phyloP scores from a whole-genome alignment of 2,888 invertebrate genomes.

The Tenthredo amoena region DNA sequence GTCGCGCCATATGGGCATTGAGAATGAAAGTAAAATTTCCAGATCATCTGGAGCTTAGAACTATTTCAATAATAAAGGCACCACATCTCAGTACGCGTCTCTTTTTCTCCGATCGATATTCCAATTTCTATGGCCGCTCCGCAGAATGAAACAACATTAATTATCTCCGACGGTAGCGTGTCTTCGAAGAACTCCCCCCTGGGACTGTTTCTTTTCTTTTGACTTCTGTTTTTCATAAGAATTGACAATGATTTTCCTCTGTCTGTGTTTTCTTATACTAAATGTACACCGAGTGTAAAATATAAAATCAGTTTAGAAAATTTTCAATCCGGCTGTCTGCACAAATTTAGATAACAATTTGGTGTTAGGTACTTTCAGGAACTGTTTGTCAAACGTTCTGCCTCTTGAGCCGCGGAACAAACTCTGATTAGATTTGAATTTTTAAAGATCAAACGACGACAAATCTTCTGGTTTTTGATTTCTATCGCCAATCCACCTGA shows the following conservation, averaged over 20 bases:
- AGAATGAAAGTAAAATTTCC: slow-evolving; percentile 14
- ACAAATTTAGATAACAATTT: slow-evolving; percentile 40
- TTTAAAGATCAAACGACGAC: background rate
- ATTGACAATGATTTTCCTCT: background rate
- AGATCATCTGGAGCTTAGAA: background rate
- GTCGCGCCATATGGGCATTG: background rate
- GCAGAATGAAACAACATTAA: background rate
- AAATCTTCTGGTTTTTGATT: background rate
- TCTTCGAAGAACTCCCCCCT: background rate
- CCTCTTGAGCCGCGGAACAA: background rate
- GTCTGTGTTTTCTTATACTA: no score
- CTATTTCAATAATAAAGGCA: background rate
- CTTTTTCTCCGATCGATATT: background rate
- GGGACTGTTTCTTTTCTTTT: background rate
- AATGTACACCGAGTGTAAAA: background rate
- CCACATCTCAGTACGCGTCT: background rate
- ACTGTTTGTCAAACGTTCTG: background rate
- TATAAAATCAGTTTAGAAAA: background rate
- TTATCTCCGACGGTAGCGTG: background rate
- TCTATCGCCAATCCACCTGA: slow-evolving; percentile 29
- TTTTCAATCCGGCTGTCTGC: slow-evolving; percentile 27
- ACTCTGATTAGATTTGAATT: background rate
- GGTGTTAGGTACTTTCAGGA: background rate
- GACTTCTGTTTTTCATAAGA: background rate
- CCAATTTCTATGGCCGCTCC: background rate